Evolutionary conservation across 2,797 vertebrate species (phyloP).

Genomic region (Enteromius trimaculatus): DNA sequence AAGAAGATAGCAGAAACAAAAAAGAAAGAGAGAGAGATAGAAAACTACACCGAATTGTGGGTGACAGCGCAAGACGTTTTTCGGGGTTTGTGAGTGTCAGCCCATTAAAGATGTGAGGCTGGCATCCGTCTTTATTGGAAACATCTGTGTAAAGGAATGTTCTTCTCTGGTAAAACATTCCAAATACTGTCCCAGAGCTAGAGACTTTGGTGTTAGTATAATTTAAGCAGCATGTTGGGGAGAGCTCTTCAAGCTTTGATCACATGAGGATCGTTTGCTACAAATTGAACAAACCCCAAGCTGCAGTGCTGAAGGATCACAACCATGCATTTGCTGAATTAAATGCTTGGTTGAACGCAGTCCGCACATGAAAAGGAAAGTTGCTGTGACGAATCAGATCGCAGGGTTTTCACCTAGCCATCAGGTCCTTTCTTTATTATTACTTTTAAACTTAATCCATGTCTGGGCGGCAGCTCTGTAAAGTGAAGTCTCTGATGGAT

Average conservation of each 20-base stretch:
- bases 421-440: slow-evolving; percentile 93
- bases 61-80: slow-evolving; percentile 93
- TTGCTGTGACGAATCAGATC: slow-evolving; percentile 92
- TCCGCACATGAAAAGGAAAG: slow-evolving; percentile 96
- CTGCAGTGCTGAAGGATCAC: slow-evolving; percentile 97
- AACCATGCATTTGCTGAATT: slow-evolving; percentile 99
- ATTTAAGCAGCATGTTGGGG: slow-evolving; percentile 99
- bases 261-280: slow-evolving; percentile 99
- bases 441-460: slow-evolving; percentile 98
- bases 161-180: slow-evolving; percentile 98
- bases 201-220: slow-evolving; percentile 99
- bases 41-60: slow-evolving; percentile 78
- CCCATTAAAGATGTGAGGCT: slow-evolving; percentile 98
- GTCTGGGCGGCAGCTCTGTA: slow-evolving; percentile 82
- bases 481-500: slow-evolving; percentile 86
- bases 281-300: slow-evolving; percentile 99
- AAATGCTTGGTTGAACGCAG: slow-evolving; percentile 99
- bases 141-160: slow-evolving; percentile 99
- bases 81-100: slow-evolving; percentile 97
- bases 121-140: slow-evolving; percentile 97
- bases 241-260: slow-evolving; percentile 96
- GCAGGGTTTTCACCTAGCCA: slow-evolving; percentile 96
- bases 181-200: slow-evolving; percentile 98
- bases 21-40: slow-evolving; percentile 14
- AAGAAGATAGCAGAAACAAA: slow-evolving; percentile 14